A percentile compares a stretch with the other conserved stretches of the same genome.
These are phyloP conservation scores for Promerops cafer DNA, from an alignment of 2,113 vertebrate genomes.

Conservation along the genomic window DNA sequence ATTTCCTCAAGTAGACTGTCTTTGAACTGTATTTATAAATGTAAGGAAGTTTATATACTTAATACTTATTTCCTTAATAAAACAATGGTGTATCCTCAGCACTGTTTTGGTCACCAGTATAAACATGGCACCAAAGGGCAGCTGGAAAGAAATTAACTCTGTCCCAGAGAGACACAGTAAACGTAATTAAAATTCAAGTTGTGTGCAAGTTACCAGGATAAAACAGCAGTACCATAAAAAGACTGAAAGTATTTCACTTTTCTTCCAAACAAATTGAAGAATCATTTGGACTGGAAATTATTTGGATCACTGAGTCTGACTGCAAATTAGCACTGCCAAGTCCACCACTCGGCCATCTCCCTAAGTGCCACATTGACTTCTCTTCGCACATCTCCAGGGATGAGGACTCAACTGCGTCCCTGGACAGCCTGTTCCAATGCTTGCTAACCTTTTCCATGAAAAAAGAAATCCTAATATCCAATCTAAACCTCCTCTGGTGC, in stretches of 20 bases:
- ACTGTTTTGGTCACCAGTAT: background rate
- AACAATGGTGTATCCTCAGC: background rate
- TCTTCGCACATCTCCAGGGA: fast-evolving
- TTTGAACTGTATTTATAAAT: background rate
- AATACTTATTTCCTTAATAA: background rate
- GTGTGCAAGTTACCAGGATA: background rate
- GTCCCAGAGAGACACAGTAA: background rate
- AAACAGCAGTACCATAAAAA: background rate
- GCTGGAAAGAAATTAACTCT: background rate
- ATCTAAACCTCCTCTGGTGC: background rate
- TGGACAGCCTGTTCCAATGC: background rate
- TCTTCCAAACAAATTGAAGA: background rate
- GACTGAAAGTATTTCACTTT: background rate
- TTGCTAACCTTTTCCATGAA: background rate
- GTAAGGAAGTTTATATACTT: background rate
- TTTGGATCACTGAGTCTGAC: background rate
- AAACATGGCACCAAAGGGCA: background rate
- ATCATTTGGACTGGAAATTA: background rate
- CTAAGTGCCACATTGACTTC: background rate
- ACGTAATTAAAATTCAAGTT: background rate
- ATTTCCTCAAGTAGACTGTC: background rate
- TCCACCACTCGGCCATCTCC: background rate
- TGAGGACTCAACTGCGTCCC: fast-evolving
- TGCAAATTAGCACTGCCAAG: background rate
- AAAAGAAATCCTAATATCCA: background rate